Evolutionary conservation across 2,888 invertebrate species (phyloP).

Genomic region (Tetragnatha montana): DNA sequence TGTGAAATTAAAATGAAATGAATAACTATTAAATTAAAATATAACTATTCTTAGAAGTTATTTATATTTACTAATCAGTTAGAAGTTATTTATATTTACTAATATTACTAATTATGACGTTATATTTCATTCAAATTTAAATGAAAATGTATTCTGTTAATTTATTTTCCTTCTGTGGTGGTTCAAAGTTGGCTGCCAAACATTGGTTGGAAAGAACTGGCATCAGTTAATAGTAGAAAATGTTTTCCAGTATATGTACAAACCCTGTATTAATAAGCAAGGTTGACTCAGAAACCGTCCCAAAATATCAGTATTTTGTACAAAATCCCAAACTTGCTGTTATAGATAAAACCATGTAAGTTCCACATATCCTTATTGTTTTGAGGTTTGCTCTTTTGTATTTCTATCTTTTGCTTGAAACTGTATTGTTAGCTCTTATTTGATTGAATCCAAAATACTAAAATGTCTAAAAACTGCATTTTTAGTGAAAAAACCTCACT

Average conservation of each 20-base stretch:
- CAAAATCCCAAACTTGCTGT: conserved; percentile 59
- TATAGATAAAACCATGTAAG: conserved; percentile 52
- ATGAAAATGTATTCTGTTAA: no score
- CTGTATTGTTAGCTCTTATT: conserved; percentile 18
- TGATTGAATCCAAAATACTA: background rate
- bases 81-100: no score
- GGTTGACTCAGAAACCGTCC: conserved; percentile 65
- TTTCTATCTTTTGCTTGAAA: conserved; percentile 37
- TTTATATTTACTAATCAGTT: no score
- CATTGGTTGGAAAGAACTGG: no score
- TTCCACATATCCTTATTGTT: conserved; percentile 67
- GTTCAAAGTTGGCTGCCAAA: no score
- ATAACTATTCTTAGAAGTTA: no score
- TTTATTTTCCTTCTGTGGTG: no score
- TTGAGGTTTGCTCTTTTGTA: conserved; percentile 22
- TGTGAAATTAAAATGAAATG: no score
- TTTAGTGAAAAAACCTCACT: conserved; percentile 3
- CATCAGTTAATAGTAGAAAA: no score
- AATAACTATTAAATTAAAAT: no score
- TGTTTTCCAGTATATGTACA: background rate
- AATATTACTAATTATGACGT: no score
- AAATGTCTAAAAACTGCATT: conserved; percentile 1
- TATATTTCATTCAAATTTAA: no score
- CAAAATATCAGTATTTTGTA: conserved; percentile 70
- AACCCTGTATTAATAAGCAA: conserved; percentile 26